phyloP scores from a whole-genome alignment of 2,888 invertebrate genomes.

The Caenorhabditis sinica region DNA sequence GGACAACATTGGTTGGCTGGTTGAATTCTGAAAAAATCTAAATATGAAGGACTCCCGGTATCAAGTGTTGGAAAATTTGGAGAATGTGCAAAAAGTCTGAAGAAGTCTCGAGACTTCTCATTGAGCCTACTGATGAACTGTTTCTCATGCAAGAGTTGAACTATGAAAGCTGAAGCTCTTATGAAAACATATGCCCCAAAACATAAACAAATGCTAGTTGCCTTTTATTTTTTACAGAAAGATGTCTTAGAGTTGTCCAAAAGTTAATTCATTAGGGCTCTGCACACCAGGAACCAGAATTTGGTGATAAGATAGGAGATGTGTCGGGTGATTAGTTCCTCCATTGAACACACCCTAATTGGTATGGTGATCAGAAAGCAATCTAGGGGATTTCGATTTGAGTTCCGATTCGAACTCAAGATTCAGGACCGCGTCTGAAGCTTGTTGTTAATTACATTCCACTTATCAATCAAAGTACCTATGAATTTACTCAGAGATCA shows the following conservation, averaged over 20 bases:
- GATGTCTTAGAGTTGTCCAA: neutral
- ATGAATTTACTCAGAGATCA: no score
- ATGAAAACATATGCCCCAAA: slow-evolving; percentile 8
- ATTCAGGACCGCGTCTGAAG: no score
- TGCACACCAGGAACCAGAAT: neutral
- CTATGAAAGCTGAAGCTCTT: neutral
- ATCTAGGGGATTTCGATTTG: no score
- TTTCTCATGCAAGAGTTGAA: neutral
- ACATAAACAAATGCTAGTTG: slow-evolving; percentile 24
- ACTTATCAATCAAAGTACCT: no score
- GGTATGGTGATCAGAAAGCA: slow-evolving; percentile 27
- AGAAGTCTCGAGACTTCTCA: neutral
- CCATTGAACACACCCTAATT: slow-evolving; percentile 15
- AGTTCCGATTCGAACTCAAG: no score
- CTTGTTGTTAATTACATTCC: no score
- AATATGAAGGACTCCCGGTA: no score
- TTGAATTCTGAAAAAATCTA: slow-evolving; percentile 60
- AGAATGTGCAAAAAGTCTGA: neutral
- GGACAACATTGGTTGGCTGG: slow-evolving; percentile 66
- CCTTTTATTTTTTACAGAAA: neutral
- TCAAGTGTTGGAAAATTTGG: no score
- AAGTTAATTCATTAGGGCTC: neutral
- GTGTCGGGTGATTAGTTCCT: neutral
- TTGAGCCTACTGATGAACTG: neutral
- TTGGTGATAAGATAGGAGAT: slow-evolving; percentile 21